phyloP scores from a whole-genome alignment of 1,140 invertebrate species.

The Oedothorax gibbosus region DNA sequence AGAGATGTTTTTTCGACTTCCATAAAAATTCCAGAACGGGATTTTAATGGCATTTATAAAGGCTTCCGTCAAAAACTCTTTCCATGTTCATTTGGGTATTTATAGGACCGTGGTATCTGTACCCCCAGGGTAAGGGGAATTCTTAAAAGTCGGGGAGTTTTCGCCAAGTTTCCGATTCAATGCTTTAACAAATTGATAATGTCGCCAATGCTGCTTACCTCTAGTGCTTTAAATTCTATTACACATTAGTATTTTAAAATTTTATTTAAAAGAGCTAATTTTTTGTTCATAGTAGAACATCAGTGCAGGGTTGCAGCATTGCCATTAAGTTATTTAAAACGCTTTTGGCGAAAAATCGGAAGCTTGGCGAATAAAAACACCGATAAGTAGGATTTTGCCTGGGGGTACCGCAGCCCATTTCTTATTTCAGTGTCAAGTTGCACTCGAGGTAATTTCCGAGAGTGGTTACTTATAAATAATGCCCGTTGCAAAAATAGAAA shows the following conservation, averaged over 20 bases:
- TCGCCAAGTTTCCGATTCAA: too few relatives aligned
- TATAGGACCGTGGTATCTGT: constrained; percentile 34
- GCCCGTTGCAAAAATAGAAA: constrained; percentile 46
- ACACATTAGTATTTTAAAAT: too few relatives aligned
- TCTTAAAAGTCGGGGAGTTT: too few relatives aligned
- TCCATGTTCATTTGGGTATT: constrained; percentile 48
- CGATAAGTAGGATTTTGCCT: background rate
- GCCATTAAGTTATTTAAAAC: too few relatives aligned
- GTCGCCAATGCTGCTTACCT: too few relatives aligned
- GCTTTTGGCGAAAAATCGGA: too few relatives aligned
- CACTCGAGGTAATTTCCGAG: constrained; percentile 34
- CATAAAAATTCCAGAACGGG: constrained; percentile 26
- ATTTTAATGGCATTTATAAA: constrained; percentile 51
- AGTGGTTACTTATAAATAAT: constrained; percentile 51
- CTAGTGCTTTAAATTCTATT: too few relatives aligned
- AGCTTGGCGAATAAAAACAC: too few relatives aligned
- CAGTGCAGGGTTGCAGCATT: too few relatives aligned
- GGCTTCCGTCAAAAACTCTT: background rate
- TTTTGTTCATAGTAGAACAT: too few relatives aligned
- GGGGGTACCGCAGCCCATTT: constrained; percentile 25
- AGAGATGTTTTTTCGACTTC: background rate
- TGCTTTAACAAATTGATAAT: too few relatives aligned
- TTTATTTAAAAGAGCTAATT: too few relatives aligned
- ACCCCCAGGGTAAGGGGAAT: background rate
- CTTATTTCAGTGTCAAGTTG: constrained; percentile 47